These are phyloP conservation scores for Ramphastos sulfuratus DNA, from an alignment of 2,113 vertebrate species.

Conservation along the genomic window DNA sequence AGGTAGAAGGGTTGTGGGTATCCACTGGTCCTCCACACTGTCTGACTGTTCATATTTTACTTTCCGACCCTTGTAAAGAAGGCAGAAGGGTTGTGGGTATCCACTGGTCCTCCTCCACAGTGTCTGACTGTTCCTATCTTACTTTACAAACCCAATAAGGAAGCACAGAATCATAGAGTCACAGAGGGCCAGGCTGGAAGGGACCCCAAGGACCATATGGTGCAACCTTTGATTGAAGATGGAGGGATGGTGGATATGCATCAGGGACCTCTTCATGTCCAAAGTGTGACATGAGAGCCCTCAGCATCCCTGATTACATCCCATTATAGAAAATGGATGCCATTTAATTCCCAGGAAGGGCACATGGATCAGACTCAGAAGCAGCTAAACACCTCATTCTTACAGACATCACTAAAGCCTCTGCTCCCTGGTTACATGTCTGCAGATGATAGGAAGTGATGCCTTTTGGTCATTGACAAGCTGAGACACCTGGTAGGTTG, in stretches of 20 bases:
- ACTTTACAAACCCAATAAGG: too few species aligned
- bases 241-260: not conserved
- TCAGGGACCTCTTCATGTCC: not conserved
- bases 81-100: too few species aligned
- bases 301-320: not conserved
- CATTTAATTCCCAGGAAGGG: not conserved
- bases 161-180: too few species aligned
- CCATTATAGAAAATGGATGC: not conserved
- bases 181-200: too few species aligned
- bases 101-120: too few species aligned
- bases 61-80: too few species aligned
- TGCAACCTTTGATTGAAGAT: not conserved
- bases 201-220: too few species aligned
- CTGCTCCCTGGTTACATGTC: not conserved
- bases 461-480: not conserved
- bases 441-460: not conserved
- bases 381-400: not conserved
- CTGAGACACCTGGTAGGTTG: not conserved
- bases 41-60: not conserved
- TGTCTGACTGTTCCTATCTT: too few species aligned
- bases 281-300: accelerated
- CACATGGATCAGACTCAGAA: not conserved
- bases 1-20: too few species aligned
- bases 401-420: not conserved
- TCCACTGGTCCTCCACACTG: too few species aligned